These are phyloP conservation scores for Lomographa bimaculata DNA, from an alignment of 2,888 invertebrate species.

Conservation along the genomic window DNA sequence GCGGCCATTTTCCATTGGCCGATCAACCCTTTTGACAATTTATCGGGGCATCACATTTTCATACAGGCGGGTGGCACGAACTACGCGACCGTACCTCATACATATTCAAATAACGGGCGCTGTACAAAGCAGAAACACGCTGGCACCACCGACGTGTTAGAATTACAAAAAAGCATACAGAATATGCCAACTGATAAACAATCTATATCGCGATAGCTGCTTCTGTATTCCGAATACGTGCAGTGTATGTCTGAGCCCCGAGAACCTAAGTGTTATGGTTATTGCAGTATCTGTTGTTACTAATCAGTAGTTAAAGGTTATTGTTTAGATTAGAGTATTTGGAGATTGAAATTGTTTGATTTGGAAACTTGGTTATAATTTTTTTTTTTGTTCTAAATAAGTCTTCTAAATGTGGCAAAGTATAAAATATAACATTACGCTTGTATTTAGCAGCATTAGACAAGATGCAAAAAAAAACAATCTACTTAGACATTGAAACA, in stretches of 20 bases:
- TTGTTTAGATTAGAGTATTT: too few species aligned
- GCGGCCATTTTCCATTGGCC: constrained; percentile 69
- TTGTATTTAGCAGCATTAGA: too few species aligned
- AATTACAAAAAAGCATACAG: constrained; percentile 69
- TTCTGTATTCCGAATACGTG: constrained; percentile 18
- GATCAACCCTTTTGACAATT: constrained; percentile 81
- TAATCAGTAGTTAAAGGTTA: constrained; percentile 5
- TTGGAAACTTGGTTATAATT: too few species aligned
- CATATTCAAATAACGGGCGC: constrained; percentile 75
- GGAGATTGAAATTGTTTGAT: too few species aligned
- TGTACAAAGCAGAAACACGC: constrained; percentile 75
- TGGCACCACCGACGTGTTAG: constrained; percentile 67
- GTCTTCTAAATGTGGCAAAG: too few species aligned
- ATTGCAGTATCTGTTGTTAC: background rate
- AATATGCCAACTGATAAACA: constrained; percentile 59
- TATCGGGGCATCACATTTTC: constrained; percentile 81
- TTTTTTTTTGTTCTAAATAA: too few species aligned
- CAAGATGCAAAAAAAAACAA: too few species aligned
- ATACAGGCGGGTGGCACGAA: constrained; percentile 70
- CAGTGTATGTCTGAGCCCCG: constrained; percentile 7
- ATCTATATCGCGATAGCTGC: constrained; percentile 49
- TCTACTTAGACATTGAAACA: too few species aligned
- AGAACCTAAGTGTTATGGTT: constrained; percentile 9
- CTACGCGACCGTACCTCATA: constrained; percentile 66
- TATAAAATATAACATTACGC: too few species aligned